Percentiles rank a stretch among this genome's conserved stretches.
phyloP scores from a whole-genome alignment of 2,888 invertebrate genomes.

The Torymus tubicola region DNA sequence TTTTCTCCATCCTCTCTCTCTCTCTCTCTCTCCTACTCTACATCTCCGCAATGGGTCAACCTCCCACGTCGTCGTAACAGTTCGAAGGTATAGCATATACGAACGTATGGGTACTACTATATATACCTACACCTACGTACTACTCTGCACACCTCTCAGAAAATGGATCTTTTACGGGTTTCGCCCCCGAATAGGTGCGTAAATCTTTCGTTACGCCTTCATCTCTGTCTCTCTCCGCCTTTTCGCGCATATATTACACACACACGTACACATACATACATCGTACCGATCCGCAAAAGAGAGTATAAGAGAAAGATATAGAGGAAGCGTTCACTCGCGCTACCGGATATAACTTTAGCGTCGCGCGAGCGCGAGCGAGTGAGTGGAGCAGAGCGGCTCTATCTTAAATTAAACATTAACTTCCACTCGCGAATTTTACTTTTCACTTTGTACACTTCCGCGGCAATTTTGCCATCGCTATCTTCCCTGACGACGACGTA shows the following conservation, averaged over 20 bases:
- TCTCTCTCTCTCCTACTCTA: too few relatives aligned
- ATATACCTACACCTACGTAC: too few relatives aligned
- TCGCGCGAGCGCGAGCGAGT: conserved; percentile 57
- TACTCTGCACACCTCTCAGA: not conserved
- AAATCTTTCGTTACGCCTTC: conserved; percentile 19
- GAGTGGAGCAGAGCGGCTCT: conserved; percentile 61
- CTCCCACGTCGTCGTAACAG: too few relatives aligned
- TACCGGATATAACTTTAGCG: conserved; percentile 61
- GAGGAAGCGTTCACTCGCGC: conserved; percentile 11
- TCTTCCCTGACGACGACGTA: too few relatives aligned
- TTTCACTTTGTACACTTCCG: conserved; percentile 65
- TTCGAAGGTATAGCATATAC: too few relatives aligned
- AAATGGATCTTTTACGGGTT: conserved; percentile 31
- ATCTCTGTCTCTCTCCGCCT: not conserved
- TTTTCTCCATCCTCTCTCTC: too few relatives aligned
- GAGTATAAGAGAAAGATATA: too few relatives aligned
- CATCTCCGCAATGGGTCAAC: too few relatives aligned
- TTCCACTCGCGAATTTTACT: conserved; percentile 69
- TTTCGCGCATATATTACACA: too few relatives aligned
- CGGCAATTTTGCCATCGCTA: conserved; percentile 53
- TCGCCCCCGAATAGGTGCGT: not conserved
- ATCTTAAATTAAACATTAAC: conserved; percentile 73
- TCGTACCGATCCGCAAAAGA: not conserved
- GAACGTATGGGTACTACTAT: too few relatives aligned
- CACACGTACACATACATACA: too few relatives aligned